Evolutionary conservation across 2,888 invertebrate genomes (phyloP), one percentile per base, ranked within the genome.

Genomic region (Pogonocherus hispidulus): DNA sequence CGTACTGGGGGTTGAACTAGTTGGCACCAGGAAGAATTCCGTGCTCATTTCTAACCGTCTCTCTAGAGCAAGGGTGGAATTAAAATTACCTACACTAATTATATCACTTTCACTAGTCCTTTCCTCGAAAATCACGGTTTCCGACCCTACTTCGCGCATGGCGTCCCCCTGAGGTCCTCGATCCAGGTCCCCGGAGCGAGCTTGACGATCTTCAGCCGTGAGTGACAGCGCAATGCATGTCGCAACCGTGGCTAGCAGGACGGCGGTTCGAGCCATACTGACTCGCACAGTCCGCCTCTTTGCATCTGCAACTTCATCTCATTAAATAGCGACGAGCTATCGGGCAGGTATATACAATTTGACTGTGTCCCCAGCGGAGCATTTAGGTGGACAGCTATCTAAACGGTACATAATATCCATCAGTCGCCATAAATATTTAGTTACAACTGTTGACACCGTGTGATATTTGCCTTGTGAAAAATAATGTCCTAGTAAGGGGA

Each of bases 21-120:
- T 87, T 77, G 94, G 94, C 78, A 94, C 89, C 76, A 93, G 87
- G 85, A 94, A 95, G 86, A 91, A 94, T 85, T 95, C 94, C 3
- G 94, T 95, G 85, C 93, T 94, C 90, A 95, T 91, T 85, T 94
- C 94, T 52, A 92, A 86, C 22, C 91, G 90, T 75, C 89, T 87
- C 60, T 78, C 76, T 23, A 81, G 63, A n/a, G 79, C 76, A 63
- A 73, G 64, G 18, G 73, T 72, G 18, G 66, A 22, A 22, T 67
- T 67, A 35, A 49, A 35, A 37, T 51, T 51, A 37, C 23, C 37
- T 62, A 62, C 62, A 51, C 44, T 57, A 56, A 55, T 32, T 46
- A 18, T 47, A 44, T 27, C 68, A 66, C 65, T 62, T n/a, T 37
- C 62, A 51, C 56, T 69, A 59, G 71, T 66, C 57, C 66, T 71